Conservation (phyloP, 2,888 invertebrate genomes). For the Dolichomitus sp. region DNA sequence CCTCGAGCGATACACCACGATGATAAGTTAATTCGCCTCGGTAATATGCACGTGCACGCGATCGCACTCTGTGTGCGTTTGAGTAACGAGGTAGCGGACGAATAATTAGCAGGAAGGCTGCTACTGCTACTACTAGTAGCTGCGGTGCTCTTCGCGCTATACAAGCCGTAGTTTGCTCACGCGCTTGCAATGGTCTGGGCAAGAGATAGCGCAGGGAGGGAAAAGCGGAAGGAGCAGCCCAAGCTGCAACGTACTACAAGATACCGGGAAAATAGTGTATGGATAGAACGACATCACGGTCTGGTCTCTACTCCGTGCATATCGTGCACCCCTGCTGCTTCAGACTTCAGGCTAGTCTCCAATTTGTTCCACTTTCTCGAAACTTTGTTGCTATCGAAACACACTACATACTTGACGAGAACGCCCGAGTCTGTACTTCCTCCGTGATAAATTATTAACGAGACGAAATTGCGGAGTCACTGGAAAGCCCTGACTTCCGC, state of each 20-base stretch:
- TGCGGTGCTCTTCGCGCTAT: not conserved
- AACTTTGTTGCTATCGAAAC: slow-evolving; percentile 36
- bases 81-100: slow-evolving; percentile 43
- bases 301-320: not conserved
- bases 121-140: not conserved
- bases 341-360: not conserved
- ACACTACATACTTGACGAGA: not conserved
- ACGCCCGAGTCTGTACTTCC: not conserved
- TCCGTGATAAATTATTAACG: slow-evolving; percentile 52
- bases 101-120: slow-evolving; percentile 52
- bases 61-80: slow-evolving; percentile 2
- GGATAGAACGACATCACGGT: slow-evolving; percentile 1
- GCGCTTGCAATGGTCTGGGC: slow-evolving; percentile 3
- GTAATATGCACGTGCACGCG: slow-evolving; percentile 22
- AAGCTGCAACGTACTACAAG: slow-evolving; percentile 3
- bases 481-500: not conserved
- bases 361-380: slow-evolving; percentile 40
- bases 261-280: not conserved
- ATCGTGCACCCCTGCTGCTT: not conserved
- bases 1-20: slow-evolving; percentile 4
- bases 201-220: slow-evolving; percentile 16
- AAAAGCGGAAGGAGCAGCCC: slow-evolving; percentile 9
- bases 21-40: slow-evolving; percentile 42
- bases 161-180: not conserved
- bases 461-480: slow-evolving; percentile 22